Conservation (phyloP, 2,888 invertebrate genomes). For the Heliconius ethilla region DNA sequence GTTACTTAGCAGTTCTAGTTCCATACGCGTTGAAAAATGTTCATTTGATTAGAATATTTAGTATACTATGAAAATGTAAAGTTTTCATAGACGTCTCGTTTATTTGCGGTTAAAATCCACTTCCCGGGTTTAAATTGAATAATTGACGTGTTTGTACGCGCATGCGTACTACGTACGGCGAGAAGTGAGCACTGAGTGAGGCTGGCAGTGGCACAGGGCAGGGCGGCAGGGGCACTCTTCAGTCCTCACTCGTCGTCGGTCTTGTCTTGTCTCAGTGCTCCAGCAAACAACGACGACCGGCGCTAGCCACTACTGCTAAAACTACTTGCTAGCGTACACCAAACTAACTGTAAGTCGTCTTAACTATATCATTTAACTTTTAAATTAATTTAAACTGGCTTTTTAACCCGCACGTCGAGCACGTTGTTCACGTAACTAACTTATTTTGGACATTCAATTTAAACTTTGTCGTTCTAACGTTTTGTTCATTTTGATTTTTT, state of each 20-base stretch:
- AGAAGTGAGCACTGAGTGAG: slow-evolving; percentile 62
- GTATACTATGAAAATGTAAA: not conserved
- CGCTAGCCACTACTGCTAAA: slow-evolving; percentile 6
- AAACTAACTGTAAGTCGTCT: slow-evolving; percentile 34
- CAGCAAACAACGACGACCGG: slow-evolving; percentile 10
- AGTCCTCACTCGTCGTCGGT: slow-evolving; percentile 42
- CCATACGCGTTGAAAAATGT: no score
- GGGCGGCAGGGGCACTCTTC: not conserved
- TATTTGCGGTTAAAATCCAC: slow-evolving; percentile 18
- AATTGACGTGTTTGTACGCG: slow-evolving; percentile 65
- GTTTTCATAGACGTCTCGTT: not conserved
- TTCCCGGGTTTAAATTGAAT: slow-evolving; percentile 63
- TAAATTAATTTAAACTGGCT: slow-evolving; percentile 16
- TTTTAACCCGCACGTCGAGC: slow-evolving; percentile 31
- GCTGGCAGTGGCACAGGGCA: not conserved
- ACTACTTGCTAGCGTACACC: slow-evolving; percentile 6
- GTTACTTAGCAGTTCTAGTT: not conserved
- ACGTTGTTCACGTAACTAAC: slow-evolving; percentile 40
- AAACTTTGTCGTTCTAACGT: slow-evolving; percentile 39
- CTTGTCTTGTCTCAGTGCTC: slow-evolving; percentile 37
- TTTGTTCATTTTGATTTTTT: slow-evolving; percentile 36
- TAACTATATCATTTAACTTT: slow-evolving; percentile 15
- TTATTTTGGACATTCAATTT: slow-evolving; percentile 34
- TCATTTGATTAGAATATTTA: not conserved
- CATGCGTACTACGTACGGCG: slow-evolving; percentile 62